These are phyloP conservation scores for Ectemnius cavifrons DNA, from an alignment of 2,888 invertebrate genomes.

Conservation along the genomic window DNA sequence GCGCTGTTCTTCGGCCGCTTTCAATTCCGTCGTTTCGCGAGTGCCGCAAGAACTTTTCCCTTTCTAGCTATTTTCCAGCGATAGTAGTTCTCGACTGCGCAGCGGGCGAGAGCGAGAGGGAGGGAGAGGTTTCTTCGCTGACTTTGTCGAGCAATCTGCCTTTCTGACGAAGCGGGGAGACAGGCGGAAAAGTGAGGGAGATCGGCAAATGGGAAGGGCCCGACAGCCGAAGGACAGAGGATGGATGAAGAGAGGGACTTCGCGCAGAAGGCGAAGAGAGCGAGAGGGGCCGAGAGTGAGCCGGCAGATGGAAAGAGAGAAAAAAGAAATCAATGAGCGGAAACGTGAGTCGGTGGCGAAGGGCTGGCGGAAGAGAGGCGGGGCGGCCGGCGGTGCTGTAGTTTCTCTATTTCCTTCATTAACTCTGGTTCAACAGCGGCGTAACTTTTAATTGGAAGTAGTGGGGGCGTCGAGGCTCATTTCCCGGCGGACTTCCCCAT, in stretches of 20 bases:
- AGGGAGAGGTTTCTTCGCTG: conserved; percentile 30
- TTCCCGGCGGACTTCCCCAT: conserved; percentile 72
- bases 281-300: conserved; percentile 20
- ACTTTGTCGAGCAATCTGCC: conserved; percentile 59
- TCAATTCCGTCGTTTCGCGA: conserved; percentile 31
- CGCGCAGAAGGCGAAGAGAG: conserved; percentile 13
- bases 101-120: too few species aligned
- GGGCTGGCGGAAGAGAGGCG: conserved; percentile 52
- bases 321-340: conserved; percentile 69
- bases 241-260: neutral
- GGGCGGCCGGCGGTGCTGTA: conserved; percentile 62
- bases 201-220: conserved; percentile 25
- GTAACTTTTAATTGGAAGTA: conserved; percentile 78
- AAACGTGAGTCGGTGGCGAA: conserved; percentile 64
- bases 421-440: conserved; percentile 73
- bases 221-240: neutral
- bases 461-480: conserved; percentile 74
- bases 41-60: conserved; percentile 15
- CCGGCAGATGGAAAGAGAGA: conserved; percentile 36
- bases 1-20: conserved; percentile 13
- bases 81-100: conserved; percentile 31
- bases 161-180: conserved; percentile 30
- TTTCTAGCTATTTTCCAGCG: conserved; percentile 19
- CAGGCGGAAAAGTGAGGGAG: conserved; percentile 11
- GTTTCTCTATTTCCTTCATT: conserved; percentile 76